These are phyloP conservation scores for Microchirus variegatus DNA, from an alignment of 2,797 vertebrate species.

Conservation along the genomic window DNA sequence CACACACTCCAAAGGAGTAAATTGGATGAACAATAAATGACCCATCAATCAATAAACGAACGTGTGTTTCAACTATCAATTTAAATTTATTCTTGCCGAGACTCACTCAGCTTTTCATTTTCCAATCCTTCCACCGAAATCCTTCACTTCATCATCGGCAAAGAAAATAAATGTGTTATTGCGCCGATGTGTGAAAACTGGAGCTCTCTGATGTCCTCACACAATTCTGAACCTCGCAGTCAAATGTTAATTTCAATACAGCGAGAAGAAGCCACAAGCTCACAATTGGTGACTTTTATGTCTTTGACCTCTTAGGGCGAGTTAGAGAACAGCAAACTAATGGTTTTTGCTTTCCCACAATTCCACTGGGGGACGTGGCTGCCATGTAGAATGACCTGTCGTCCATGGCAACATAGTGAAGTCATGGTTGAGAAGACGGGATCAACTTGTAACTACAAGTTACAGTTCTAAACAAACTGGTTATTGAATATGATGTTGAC, in stretches of 20 bases:
- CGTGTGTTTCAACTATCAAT: no score
- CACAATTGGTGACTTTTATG: constrained; percentile 25
- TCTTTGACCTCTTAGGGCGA: constrained; percentile 40
- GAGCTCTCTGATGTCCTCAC: constrained; percentile 33
- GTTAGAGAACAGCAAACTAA: constrained; percentile 66
- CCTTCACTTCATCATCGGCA: constrained; percentile 25
- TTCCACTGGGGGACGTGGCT: constrained; percentile 82
- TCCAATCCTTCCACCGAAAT: no score
- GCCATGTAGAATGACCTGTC: constrained; percentile 86
- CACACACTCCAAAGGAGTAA: constrained; percentile 26
- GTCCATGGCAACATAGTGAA: constrained; percentile 84
- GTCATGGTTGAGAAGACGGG: no score
- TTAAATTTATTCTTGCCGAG: no score
- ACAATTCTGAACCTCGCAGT: constrained; percentile 32
- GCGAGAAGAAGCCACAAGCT: constrained; percentile 8
- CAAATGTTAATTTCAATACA: constrained; percentile 36
- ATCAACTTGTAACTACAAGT: no score
- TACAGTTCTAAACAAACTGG: no score
- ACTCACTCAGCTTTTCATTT: no score
- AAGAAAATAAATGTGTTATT: constrained; percentile 38
- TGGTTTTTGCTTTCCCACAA: constrained; percentile 76
- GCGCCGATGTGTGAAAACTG: constrained; percentile 13
- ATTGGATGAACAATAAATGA: constrained; percentile 23
- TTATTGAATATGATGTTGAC: no score
- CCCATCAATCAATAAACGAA: neutral